Base-by-base conservation (phyloP, 2,888 invertebrate genomes). In the Dicranocentrus wangi region DNA sequence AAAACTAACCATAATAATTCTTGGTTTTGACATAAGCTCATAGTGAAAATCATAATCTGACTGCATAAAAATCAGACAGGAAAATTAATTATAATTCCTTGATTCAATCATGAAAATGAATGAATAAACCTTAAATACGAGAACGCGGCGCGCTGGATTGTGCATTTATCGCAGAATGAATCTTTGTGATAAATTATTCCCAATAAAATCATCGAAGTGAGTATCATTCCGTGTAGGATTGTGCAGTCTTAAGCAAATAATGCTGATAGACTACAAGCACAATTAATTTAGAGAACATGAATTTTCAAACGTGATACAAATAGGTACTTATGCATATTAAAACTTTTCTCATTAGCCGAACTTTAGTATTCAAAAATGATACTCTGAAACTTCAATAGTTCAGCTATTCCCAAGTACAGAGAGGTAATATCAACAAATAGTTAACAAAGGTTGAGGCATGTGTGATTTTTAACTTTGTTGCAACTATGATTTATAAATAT, bases 291-390 rank as follows among this genome's bases (percentile, higher is more conserved):
- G 3, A n/a, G 47, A 47, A 47, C 47, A 47, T 47, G 47, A n/a
- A 47, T 47, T 47, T 47, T 47, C n/a, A 47, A 47, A 47, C 47
- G 47, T 47, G 47, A 5, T 10, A 47, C 47, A 47, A 10, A 47
- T n/a, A 47, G 15, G 47, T 39, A 39, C 39, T 39, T 39, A 8
- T 13, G 5, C 39, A 39, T 13, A 8, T 39, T 5, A 39, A 13
- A 39, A 39, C 13, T 39, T 5, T 5, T 39, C 5, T 39, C 13
- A 39, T 39, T 39, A 13, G 39, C 39, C 13, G 7, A 39, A 5
- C 39, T 39, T 13, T 13, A 8, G 7, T 39, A 39, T 8, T 13
- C 39, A 39, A 39, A 39, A 39, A 8, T 13, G 39, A 39, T 8
- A 39, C 39, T 39, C 7, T 8, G 13, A 39, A 39, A 5, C 13